Percentiles rank a stretch among this genome's conserved stretches.
These are phyloP conservation scores for Euborellia annulipes DNA, from an alignment of 1,140 invertebrate species.

Conservation along the genomic window DNA sequence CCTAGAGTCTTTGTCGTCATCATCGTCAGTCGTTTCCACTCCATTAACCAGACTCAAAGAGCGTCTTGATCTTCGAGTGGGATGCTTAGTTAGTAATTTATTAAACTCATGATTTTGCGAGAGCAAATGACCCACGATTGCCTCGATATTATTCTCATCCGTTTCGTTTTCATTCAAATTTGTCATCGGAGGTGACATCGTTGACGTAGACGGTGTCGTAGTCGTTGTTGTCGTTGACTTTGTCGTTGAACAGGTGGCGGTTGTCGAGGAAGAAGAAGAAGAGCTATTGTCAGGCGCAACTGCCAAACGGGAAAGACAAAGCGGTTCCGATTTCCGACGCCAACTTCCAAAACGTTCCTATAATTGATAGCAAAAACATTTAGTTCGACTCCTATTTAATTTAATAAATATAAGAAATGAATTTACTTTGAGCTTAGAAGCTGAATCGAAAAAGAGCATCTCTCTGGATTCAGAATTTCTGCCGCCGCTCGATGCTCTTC, in stretches of 20 bases:
- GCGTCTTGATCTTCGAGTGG: constrained; percentile 25
- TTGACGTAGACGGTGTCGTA: too few species aligned
- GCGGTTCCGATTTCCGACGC: constrained; percentile 56
- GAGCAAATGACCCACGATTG: constrained; percentile 66
- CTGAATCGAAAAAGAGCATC: too few species aligned
- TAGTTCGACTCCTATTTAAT: background rate
- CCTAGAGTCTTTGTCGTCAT: constrained; percentile 25
- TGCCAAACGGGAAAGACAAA: constrained; percentile 15
- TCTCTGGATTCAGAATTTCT: too few species aligned
- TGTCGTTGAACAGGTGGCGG: too few species aligned
- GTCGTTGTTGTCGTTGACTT: too few species aligned
- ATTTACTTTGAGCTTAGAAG: too few species aligned
- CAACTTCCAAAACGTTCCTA: constrained; percentile 24
- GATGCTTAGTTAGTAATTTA: constrained; percentile 52
- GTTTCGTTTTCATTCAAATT: background rate
- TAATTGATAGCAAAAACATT: constrained; percentile 2
- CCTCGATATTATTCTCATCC: constrained; percentile 32
- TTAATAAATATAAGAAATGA: background rate
- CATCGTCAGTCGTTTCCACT: constrained; percentile 34
- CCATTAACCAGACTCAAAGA: constrained; percentile 10
- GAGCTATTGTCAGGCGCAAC: constrained; percentile 2
- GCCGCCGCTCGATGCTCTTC: too few species aligned
- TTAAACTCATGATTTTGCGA: constrained; percentile 74
- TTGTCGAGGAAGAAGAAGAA: too few species aligned
- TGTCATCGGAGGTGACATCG: too few species aligned